These are phyloP conservation scores for Clitarchus hookeri DNA, from an alignment of 2,888 invertebrate genomes.

Conservation along the genomic window DNA sequence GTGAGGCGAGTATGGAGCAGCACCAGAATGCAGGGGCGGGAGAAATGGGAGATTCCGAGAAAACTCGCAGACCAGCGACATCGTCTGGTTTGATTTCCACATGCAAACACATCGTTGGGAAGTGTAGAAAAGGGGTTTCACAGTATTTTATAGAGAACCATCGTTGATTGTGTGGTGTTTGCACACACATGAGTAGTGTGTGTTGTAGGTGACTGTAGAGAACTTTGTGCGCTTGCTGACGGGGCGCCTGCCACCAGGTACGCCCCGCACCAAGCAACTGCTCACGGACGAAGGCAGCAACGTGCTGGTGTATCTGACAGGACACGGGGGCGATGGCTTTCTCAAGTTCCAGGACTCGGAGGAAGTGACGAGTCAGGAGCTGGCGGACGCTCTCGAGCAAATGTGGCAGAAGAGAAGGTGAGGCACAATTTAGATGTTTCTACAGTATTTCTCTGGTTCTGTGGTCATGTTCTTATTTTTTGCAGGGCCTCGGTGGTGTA, in stretches of 20 bases:
- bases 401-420: slow-evolving; percentile 99
- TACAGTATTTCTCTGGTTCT: neutral
- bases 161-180: too few relatives aligned
- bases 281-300: slow-evolving; percentile 97
- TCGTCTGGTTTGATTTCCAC: too few relatives aligned
- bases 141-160: too few relatives aligned
- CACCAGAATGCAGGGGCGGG: too few relatives aligned
- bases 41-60: too few relatives aligned
- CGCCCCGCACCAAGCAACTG: slow-evolving; percentile 92
- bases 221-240: slow-evolving; percentile 96
- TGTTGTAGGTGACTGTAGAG: slow-evolving; percentile 86
- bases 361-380: slow-evolving; percentile 96
- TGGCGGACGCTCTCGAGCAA: slow-evolving; percentile 98
- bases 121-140: too few relatives aligned
- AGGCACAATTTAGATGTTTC: neutral
- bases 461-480: too few relatives aligned
- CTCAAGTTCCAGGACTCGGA: slow-evolving; percentile 99
- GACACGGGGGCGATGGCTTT: slow-evolving; percentile 98
- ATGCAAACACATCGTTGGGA: too few relatives aligned
- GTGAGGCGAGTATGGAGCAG: too few relatives aligned
- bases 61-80: too few relatives aligned
- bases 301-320: slow-evolving; percentile 93
- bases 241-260: slow-evolving; percentile 88
- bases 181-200: too few relatives aligned
- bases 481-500: too few relatives aligned